Evolutionary conservation across 2,113 vertebrate genomes (phyloP).

Genomic region (Amphilophus citrinellus): DNA sequence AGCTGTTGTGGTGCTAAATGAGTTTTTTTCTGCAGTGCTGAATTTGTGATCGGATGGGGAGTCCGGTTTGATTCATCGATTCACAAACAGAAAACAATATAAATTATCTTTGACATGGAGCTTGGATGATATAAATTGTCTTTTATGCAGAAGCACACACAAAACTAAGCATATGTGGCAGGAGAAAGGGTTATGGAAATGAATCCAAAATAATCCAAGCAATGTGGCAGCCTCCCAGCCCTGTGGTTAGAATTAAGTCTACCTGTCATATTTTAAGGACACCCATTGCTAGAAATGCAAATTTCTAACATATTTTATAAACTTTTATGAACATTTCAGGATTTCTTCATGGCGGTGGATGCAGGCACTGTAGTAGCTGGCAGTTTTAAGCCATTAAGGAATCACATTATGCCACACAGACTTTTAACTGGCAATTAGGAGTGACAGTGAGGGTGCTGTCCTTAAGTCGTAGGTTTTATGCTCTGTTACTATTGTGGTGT

Average conservation of each 20-base stretch:
- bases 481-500: not conserved
- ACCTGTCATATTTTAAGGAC: not conserved
- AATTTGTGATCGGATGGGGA: constrained; percentile 35
- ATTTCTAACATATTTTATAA: constrained; percentile 4
- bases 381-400: constrained; percentile 13
- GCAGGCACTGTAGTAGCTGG: not conserved
- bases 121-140: constrained; percentile 30
- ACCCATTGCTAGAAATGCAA: not conserved
- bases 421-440: constrained; percentile 4
- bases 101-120: constrained; percentile 30
- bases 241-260: not conserved
- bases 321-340: not conserved
- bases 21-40: constrained; percentile 27
- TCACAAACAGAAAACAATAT: constrained; percentile 27
- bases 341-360: not conserved
- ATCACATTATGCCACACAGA: not conserved
- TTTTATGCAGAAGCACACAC: constrained; percentile 26
- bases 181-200: not conserved
- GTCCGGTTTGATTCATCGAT: constrained; percentile 21
- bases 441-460: not conserved
- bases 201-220: not conserved
- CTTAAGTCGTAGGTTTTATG: not conserved
- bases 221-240: not conserved
- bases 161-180: constrained; percentile 18
- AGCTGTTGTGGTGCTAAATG: constrained; percentile 47